Conservation (phyloP, 2,113 vertebrate genomes). For the Megaceryle maxima region DNA sequence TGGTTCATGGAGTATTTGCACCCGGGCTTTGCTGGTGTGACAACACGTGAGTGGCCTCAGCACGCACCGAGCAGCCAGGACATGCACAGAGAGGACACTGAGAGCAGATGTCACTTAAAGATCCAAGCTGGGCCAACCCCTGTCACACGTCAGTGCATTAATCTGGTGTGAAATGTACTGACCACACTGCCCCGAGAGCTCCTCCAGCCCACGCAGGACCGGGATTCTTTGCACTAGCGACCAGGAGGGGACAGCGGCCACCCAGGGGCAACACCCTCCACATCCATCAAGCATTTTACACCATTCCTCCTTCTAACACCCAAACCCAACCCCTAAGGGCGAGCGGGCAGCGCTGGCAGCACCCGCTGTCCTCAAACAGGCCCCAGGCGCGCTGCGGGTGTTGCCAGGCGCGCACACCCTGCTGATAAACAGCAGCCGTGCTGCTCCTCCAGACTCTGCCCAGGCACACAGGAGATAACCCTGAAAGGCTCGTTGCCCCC, state of each 20-base stretch:
- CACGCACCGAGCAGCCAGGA: not conserved
- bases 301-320: not conserved
- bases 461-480: not conserved
- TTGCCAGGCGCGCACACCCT: not conserved
- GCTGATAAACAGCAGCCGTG: not conserved
- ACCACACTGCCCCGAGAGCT: not conserved
- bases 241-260: not conserved
- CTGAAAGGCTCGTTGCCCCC: not conserved
- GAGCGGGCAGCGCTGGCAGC: not conserved
- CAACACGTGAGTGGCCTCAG: not conserved
- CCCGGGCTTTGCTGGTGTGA: not conserved
- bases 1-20: not conserved
- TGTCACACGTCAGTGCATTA: too few species aligned
- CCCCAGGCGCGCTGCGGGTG: not conserved
- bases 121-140: not conserved
- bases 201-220: not conserved
- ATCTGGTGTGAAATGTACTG: not conserved
- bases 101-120: not conserved
- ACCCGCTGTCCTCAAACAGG: not conserved
- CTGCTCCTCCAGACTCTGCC: not conserved
- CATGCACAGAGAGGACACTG: not conserved
- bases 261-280: not conserved
- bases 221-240: not conserved
- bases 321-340: not conserved
- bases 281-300: not conserved